Evolutionary conservation across 1,140 invertebrate genomes (phyloP).

Genomic region (Leptonema lineaticorne): DNA sequence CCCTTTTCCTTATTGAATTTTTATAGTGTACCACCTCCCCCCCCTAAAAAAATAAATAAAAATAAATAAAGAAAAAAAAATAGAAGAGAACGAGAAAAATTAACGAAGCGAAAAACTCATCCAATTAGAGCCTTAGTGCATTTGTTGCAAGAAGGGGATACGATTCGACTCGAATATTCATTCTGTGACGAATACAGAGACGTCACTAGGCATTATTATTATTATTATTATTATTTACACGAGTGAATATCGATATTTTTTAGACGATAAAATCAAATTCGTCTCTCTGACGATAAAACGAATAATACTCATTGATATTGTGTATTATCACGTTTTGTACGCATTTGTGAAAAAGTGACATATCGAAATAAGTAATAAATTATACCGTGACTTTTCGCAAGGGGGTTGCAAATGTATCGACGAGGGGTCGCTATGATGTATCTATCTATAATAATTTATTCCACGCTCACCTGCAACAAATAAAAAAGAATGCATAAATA

Average conservation of each 20-base stretch:
- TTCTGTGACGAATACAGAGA: too few species aligned
- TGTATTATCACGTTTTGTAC: too few species aligned
- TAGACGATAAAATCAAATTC: too few species aligned
- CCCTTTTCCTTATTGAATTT: not conserved
- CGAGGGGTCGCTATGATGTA: not conserved
- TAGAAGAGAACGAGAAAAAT: slow-evolving; percentile 13
- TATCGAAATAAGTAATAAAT: not conserved
- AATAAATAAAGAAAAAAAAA: slow-evolving; percentile 15
- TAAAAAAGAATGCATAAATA: too few species aligned
- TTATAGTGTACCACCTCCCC: not conserved
- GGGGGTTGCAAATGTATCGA: not conserved
- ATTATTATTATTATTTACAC: too few species aligned
- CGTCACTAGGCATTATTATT: too few species aligned
- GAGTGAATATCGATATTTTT: not conserved
- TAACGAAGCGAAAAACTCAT: slow-evolving; percentile 33
- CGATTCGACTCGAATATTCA: slow-evolving; percentile 2
- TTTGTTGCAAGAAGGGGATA: slow-evolving; percentile 18
- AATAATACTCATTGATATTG: too few species aligned
- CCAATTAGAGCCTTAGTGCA: slow-evolving; percentile 24
- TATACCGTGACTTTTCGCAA: not conserved
- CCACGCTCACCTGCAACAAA: not conserved
- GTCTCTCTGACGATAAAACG: too few species aligned
- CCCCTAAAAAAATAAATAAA: too few species aligned
- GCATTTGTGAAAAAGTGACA: too few species aligned
- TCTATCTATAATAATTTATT: not conserved